phyloP scores from a whole-genome alignment of 2,888 invertebrate genomes.

The Alviniconcha strummeri region DNA sequence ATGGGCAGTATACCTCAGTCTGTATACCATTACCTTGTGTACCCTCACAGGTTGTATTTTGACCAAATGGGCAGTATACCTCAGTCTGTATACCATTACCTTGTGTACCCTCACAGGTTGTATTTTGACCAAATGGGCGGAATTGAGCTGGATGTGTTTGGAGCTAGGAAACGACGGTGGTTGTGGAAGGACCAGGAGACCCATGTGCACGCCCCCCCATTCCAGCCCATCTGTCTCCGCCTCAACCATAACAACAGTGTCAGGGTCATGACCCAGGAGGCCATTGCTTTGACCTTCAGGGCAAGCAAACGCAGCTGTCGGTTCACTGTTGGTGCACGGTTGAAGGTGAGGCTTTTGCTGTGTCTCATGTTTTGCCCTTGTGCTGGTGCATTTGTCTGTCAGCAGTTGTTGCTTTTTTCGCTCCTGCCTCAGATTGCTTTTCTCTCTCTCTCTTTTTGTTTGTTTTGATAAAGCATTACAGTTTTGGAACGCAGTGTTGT shows the following conservation, averaged over 20 bases:
- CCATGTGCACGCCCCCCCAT: constrained; percentile 72
- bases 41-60: constrained; percentile 40
- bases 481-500: too few relatives aligned
- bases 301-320: constrained; percentile 62
- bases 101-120: background rate
- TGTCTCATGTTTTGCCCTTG: background rate
- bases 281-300: constrained; percentile 66
- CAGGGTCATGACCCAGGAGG: constrained; percentile 68
- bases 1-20: too few relatives aligned
- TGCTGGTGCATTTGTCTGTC: background rate
- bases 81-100: background rate
- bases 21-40: background rate
- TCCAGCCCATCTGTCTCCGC: constrained; percentile 71
- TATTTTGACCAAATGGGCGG: constrained; percentile 68
- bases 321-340: constrained; percentile 69
- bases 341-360: constrained; percentile 54
- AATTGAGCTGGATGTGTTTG: constrained; percentile 65
- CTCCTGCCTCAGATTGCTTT: background rate
- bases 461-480: too few relatives aligned
- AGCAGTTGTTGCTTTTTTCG: background rate
- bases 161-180: constrained; percentile 66
- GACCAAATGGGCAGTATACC: constrained; percentile 65
- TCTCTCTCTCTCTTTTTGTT: background rate
- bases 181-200: constrained; percentile 66
- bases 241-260: constrained; percentile 63